Base-by-base conservation (phyloP, 2,888 invertebrate genomes). In the Drosophila mimetica region DNA sequence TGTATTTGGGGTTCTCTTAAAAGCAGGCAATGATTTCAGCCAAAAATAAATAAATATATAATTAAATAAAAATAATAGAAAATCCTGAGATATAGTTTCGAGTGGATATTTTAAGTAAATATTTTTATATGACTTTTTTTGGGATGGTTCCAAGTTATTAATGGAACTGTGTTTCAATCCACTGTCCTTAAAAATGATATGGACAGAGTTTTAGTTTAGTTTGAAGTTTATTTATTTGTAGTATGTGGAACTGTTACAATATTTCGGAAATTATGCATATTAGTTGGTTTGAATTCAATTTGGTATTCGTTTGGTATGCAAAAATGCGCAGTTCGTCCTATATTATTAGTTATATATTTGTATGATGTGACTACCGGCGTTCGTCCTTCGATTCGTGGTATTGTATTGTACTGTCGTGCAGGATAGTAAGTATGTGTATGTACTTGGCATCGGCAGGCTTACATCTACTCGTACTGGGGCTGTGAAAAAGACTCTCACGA, bases 191-290 rank as follows among this genome's bases (percentile, higher is more conserved):
- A 18, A 41, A 18, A 28, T 18, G 2, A 11, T 3, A 22, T 41
- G 1, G 14, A n/a, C 39, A 13, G 11, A 2, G 11, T 11, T 11
- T 13, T 41, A 14, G 44, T 61, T 83, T 63, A 77, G 63, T 75
- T 63, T 75, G 78, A 77, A 71, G 66, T 81, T 80, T 81, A 81
- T 86, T 86, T 64, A 55, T 73, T 74, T 42, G 75, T 72, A 74
- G 70, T 86, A 74, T 73, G 67, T 86, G 87, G 76, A 81, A 84
- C 85, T 77, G 76, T 84, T 86, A 81, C 81, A 86, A 74, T 81
- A 77, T 77, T 76, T 63, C 69, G 71, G 67, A 64, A 70, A 71
- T 69, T 70, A 71, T 73, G 74, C 75, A 77, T 80, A 73, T 60
- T 64, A 42, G 58, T 65, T 61, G 34, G 61, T 53, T 63, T 44